phyloP scores from a whole-genome alignment of 2,113 vertebrate species.

The Cynoglossus semilaevis region DNA sequence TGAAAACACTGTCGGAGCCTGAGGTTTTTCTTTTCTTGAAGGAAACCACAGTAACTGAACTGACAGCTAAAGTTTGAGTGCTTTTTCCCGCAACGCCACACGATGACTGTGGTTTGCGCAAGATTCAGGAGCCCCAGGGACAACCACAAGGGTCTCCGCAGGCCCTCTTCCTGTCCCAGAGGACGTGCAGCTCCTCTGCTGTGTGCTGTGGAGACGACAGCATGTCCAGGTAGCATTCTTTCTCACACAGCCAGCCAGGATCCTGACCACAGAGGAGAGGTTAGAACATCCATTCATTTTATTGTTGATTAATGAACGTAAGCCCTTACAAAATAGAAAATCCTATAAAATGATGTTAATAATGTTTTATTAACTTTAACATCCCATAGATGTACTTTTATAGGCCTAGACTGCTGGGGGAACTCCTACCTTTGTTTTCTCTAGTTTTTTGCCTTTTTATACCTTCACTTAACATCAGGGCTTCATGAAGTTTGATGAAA shows the following conservation, averaged over 20 bases:
- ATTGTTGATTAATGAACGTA: too few relatives aligned
- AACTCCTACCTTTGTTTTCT: too few relatives aligned
- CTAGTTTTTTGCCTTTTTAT: too few relatives aligned
- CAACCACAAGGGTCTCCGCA: slow-evolving; percentile 91
- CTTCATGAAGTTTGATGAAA: too few relatives aligned
- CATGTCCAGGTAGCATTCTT: slow-evolving; percentile 89
- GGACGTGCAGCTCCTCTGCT: slow-evolving; percentile 78
- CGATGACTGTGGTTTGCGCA: slow-evolving; percentile 4
- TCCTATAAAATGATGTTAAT: too few relatives aligned
- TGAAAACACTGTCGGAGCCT: slow-evolving; percentile 12
- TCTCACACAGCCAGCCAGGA: slow-evolving; percentile 91
- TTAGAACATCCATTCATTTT: neutral
- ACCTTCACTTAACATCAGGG: too few relatives aligned
- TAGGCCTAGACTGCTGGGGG: too few relatives aligned
- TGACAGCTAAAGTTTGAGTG: slow-evolving; percentile 9
- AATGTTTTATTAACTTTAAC: too few relatives aligned
- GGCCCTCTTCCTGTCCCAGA: slow-evolving; percentile 84
- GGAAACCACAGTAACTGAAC: slow-evolving; percentile 18
- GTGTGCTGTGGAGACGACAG: slow-evolving; percentile 94
- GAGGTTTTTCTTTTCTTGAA: slow-evolving; percentile 1
- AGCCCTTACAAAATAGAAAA: too few relatives aligned
- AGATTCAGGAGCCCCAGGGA: slow-evolving; percentile 60
- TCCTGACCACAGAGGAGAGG: slow-evolving; percentile 74
- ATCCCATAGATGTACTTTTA: too few relatives aligned
- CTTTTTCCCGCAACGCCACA: slow-evolving; percentile 36